phyloP scores from a whole-genome alignment of 1,140 invertebrate species.

The Drosophila guanche region DNA sequence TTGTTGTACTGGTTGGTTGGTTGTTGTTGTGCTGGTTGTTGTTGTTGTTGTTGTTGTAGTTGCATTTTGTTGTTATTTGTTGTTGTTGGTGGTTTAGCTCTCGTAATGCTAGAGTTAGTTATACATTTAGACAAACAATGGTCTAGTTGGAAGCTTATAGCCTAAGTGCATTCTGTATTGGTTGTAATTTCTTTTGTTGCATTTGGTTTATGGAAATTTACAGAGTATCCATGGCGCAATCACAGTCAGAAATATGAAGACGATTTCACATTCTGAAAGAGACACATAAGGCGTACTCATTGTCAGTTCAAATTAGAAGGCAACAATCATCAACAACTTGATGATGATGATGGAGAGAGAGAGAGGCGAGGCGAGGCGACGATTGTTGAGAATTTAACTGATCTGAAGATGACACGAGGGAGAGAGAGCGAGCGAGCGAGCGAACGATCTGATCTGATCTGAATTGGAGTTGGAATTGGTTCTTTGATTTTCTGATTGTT shows the following conservation, averaged over 20 bases:
- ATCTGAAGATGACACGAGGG: slow-evolving; percentile 49
- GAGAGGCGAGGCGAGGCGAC: slow-evolving; percentile 17
- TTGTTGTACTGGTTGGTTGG: slow-evolving; percentile 44
- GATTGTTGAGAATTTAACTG: slow-evolving; percentile 36
- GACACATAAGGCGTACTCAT: slow-evolving; percentile 82
- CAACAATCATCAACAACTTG: slow-evolving; percentile 72
- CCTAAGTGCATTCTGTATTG: slow-evolving; percentile 63
- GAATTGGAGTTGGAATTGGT: slow-evolving; percentile 42
- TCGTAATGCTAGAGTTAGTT: slow-evolving; percentile 51
- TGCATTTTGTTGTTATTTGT: slow-evolving; percentile 29
- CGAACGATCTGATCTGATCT: slow-evolving; percentile 46
- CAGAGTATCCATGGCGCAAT: slow-evolving; percentile 82
- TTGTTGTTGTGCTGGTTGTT: slow-evolving; percentile 41
- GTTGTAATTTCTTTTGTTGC: slow-evolving; percentile 33
- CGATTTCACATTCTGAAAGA: slow-evolving; percentile 83
- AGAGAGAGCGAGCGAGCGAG: too few relatives aligned
- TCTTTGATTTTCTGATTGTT: slow-evolving; percentile 35
- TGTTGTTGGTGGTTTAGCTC: slow-evolving; percentile 68
- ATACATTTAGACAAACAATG: slow-evolving; percentile 52
- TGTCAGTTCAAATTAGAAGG: slow-evolving; percentile 79
- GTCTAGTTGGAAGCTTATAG: slow-evolving; percentile 65
- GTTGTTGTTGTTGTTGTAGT: slow-evolving; percentile 25
- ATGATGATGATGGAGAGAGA: slow-evolving; percentile 51
- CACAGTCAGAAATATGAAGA: slow-evolving; percentile 83
- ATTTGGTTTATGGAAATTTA: slow-evolving; percentile 68